Evolutionary conservation across 2,888 invertebrate species (phyloP).

Genomic region (Drosophila diplacantha): DNA sequence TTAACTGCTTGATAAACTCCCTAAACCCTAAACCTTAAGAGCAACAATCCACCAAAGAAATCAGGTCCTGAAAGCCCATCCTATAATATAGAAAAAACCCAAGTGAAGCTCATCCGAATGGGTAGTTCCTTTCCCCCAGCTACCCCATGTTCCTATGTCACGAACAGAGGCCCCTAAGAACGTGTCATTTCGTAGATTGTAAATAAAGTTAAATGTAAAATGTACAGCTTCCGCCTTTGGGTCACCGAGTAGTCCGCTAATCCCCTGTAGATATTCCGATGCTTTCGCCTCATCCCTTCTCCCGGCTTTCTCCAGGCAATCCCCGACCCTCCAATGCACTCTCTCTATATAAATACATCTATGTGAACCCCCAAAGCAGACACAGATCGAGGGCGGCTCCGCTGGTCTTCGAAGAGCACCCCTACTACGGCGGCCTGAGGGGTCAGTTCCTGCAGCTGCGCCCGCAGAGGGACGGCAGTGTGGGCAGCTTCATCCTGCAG

Average conservation of each 20-base stretch:
- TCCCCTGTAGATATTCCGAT: conserved; percentile 29
- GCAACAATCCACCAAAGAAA: neutral
- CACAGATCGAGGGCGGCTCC: conserved; percentile 54
- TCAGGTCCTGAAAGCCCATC: neutral
- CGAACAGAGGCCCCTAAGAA: conserved; percentile 24
- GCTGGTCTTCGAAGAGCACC: conserved; percentile 71
- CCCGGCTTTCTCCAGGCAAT: conserved; percentile 40
- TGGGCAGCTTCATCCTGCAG: conserved; percentile 48
- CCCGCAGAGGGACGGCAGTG: conserved; percentile 51
- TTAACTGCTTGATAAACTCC: too few relatives aligned
- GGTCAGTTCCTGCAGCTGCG: conserved; percentile 81
- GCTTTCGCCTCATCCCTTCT: conserved; percentile 5
- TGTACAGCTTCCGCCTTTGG: conserved; percentile 27
- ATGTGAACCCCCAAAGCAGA: conserved; percentile 45
- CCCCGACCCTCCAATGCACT: conserved; percentile 14
- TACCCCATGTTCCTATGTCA: conserved; percentile 48
- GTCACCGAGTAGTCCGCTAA: conserved; percentile 27
- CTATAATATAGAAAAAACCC: conserved; percentile 2
- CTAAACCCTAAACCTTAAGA: neutral
- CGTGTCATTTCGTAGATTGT: conserved; percentile 48
- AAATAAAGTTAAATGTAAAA: conserved; percentile 43
- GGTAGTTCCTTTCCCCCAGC: conserved; percentile 20
- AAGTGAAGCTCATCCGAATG: conserved; percentile 20
- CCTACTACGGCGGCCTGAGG: conserved; percentile 86
- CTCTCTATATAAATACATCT: conserved; percentile 51